Evolutionary conservation across 2,888 invertebrate species (phyloP).

Genomic region (Caenorhabditis afra): DNA sequence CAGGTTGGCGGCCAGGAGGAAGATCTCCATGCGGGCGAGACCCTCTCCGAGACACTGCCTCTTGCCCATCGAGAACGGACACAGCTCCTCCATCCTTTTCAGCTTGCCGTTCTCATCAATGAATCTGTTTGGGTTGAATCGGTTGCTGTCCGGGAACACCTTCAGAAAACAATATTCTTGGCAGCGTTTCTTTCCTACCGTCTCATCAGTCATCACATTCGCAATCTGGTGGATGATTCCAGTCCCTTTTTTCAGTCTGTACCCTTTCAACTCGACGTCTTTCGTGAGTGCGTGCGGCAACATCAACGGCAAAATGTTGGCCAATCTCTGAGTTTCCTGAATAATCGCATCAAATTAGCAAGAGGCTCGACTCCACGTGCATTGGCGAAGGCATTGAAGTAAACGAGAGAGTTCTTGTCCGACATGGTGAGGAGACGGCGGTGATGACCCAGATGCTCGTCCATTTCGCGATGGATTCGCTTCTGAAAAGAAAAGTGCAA

Average conservation of each 20-base stretch:
- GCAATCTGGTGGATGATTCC: slow-evolving; percentile 63
- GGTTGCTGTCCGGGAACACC: slow-evolving; percentile 66
- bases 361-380: background rate
- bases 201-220: slow-evolving; percentile 62
- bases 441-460: slow-evolving; percentile 35
- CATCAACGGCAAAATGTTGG: slow-evolving; percentile 63
- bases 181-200: slow-evolving; percentile 20
- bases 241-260: slow-evolving; percentile 43
- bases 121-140: slow-evolving; percentile 73
- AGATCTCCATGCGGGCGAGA: slow-evolving; percentile 66
- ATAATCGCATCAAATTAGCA: background rate
- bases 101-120: slow-evolving; percentile 68
- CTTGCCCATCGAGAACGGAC: slow-evolving; percentile 70
- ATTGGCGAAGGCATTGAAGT: slow-evolving; percentile 44
- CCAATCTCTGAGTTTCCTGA: slow-evolving; percentile 61
- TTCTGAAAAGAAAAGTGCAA: slow-evolving; percentile 19
- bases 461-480: slow-evolving; percentile 39
- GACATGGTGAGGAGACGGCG: slow-evolving; percentile 41
- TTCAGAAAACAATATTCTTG: slow-evolving; percentile 4
- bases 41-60: slow-evolving; percentile 68
- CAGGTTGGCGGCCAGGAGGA: slow-evolving; percentile 52
- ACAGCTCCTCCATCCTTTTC: slow-evolving; percentile 60
- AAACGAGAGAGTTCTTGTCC: slow-evolving; percentile 45
- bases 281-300: slow-evolving; percentile 49
- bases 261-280: slow-evolving; percentile 55